A percentile compares a stretch with the other conserved stretches of the same genome.
These are phyloP conservation scores for Cinclus mexicanus DNA, from an alignment of 2,113 vertebrate genomes.

Conservation along the genomic window DNA sequence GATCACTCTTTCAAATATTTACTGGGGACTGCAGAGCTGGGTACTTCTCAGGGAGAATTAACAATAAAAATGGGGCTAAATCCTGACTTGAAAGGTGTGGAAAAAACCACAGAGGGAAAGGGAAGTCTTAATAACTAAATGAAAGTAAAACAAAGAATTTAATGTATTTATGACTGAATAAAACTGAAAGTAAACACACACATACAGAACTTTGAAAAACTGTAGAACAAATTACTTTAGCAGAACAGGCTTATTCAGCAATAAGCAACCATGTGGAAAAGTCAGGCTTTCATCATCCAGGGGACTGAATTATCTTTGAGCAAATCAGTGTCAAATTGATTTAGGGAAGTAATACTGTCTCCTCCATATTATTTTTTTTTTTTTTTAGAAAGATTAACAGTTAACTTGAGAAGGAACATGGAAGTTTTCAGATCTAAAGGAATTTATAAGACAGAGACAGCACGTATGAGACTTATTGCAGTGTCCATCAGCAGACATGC, in stretches of 20 bases:
- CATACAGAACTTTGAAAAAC: neutral
- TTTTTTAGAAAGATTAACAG: neutral
- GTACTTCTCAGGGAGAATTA: neutral
- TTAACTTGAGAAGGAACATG: neutral
- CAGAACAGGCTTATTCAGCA: neutral
- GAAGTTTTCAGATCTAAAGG: neutral
- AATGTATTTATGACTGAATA: neutral
- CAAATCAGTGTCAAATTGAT: neutral
- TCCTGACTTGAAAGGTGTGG: neutral
- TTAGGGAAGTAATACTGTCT: neutral
- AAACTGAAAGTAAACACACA: neutral
- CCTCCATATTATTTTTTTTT: neutral
- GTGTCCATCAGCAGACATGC: neutral
- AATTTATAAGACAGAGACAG: neutral
- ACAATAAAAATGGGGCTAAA: neutral
- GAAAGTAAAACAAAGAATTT: neutral
- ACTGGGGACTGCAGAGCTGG: neutral
- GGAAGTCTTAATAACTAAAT: neutral
- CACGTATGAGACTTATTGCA: neutral
- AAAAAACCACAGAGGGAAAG: neutral
- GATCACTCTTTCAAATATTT: neutral
- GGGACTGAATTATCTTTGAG: neutral
- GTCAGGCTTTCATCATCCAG: neutral
- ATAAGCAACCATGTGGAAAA: neutral
- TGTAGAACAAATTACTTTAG: neutral